These are phyloP conservation scores for Eupithecia subumbrata DNA, from an alignment of 2,888 invertebrate genomes.

Conservation along the genomic window DNA sequence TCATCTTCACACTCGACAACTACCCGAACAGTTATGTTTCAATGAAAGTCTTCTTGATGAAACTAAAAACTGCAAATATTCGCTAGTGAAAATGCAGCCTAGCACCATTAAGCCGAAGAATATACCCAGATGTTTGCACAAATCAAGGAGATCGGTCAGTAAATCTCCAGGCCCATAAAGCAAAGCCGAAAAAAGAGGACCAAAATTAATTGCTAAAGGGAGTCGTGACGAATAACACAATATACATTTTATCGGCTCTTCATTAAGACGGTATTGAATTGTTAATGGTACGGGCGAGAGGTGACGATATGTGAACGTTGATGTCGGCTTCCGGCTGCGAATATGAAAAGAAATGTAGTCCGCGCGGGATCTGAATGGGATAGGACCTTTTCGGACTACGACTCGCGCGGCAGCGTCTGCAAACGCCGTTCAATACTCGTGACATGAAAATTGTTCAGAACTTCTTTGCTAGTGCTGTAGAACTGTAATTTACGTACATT, in stretches of 20 bases:
- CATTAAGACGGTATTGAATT: slow-evolving; percentile 80
- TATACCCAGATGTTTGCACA: slow-evolving; percentile 70
- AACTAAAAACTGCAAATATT: background rate
- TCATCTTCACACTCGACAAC: background rate
- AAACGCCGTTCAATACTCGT: too few relatives aligned
- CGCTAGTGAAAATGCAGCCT: slow-evolving; percentile 27
- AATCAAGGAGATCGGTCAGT: slow-evolving; percentile 71
- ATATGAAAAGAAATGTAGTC: slow-evolving; percentile 26
- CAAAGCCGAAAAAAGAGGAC: slow-evolving; percentile 71
- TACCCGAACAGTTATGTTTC: background rate
- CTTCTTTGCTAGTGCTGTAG: background rate
- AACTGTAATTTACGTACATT: background rate
- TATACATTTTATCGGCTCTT: slow-evolving; percentile 81
- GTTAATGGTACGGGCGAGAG: slow-evolving; percentile 76
- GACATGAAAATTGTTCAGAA: background rate
- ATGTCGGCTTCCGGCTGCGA: slow-evolving; percentile 65
- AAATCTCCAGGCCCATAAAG: slow-evolving; percentile 75
- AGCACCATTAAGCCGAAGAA: slow-evolving; percentile 71
- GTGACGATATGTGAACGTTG: slow-evolving; percentile 74
- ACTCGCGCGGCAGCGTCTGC: background rate
- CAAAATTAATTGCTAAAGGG: slow-evolving; percentile 72
- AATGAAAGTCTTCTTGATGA: background rate
- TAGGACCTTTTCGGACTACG: background rate
- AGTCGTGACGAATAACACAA: slow-evolving; percentile 75
- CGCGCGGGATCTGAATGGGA: background rate